A percentile compares a stretch with the other conserved stretches of the same genome.
Evolutionary conservation across 2,797 vertebrate genomes (phyloP).

Genomic region (Phaenicophaeus curvirostris): DNA sequence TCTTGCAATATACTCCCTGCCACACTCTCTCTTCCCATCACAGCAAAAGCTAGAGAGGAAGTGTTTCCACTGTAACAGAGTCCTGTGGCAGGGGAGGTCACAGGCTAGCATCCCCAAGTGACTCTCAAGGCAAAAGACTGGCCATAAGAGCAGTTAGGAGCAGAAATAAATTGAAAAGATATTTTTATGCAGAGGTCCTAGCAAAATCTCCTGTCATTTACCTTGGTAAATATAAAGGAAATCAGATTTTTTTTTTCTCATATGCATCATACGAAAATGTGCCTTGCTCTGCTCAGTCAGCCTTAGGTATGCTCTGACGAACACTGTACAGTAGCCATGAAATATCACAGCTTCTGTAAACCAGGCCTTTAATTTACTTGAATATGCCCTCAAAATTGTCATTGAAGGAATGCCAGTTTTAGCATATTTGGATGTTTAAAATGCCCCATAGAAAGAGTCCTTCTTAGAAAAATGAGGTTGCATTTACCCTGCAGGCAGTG

Average conservation of each 20-base stretch:
- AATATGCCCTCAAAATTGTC: not conserved
- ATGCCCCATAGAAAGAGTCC: not conserved
- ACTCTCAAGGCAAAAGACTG: not conserved
- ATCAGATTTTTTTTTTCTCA: not conserved
- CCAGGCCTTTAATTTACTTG: not conserved
- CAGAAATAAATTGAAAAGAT: not conserved
- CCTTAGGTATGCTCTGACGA: not conserved
- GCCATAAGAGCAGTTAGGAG: not conserved
- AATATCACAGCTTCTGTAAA: not conserved
- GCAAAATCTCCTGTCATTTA: not conserved
- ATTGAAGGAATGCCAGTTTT: not conserved
- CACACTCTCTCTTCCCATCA: not conserved
- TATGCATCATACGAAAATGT: not conserved
- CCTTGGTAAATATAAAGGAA: not conserved
- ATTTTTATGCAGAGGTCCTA: not conserved
- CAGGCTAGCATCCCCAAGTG: not conserved
- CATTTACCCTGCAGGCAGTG: not conserved
- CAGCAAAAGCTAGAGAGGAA: not conserved
- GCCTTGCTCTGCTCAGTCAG: not conserved
- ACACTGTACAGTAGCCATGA: not conserved
- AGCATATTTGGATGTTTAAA: not conserved
- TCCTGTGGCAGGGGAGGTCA: not conserved
- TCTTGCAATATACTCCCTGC: not conserved
- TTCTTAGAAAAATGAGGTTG: slow-evolving; percentile 6
- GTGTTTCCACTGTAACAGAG: not conserved